phyloP scores from a whole-genome alignment of 2,797 vertebrate species.

The Odontamblyopus rebecca region DNA sequence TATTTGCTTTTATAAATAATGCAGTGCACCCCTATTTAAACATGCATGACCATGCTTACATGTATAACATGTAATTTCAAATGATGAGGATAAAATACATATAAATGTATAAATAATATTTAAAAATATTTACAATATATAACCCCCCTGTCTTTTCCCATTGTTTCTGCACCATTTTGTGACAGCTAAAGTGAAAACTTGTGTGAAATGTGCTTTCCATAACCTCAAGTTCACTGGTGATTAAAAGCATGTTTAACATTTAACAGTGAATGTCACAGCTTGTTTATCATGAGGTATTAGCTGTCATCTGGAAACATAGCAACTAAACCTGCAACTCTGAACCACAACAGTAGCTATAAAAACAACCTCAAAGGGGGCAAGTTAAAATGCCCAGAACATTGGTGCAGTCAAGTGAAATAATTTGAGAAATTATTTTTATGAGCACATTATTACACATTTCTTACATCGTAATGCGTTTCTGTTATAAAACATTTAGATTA shows the following conservation, averaged over 20 bases:
- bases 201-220: not conserved
- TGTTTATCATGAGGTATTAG: conserved; percentile 9
- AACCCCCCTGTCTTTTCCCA: no score
- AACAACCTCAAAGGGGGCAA: not conserved
- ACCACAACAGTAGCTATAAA: conserved; percentile 1
- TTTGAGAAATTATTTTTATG: conserved; percentile 2
- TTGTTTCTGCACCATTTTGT: not conserved
- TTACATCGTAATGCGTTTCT: not conserved
- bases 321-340: conserved; percentile 1
- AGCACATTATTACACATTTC: conserved; percentile 7
- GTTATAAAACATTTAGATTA: conserved; percentile 11
- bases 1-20: no score
- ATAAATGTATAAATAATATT: no score
- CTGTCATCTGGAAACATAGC: not conserved
- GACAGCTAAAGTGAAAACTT: not conserved
- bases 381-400: conserved; percentile 5
- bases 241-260: not conserved
- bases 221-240: not conserved
- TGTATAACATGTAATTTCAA: no score
- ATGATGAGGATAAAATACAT: no score
- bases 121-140: no score
- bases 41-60: no score
- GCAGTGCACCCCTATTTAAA: no score
- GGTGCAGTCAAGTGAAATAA: not conserved
- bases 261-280: not conserved